These are phyloP conservation scores for Astreopora myriophthalma DNA, from an alignment of 64 coral and sea anemone species.

Conservation along the genomic window DNA sequence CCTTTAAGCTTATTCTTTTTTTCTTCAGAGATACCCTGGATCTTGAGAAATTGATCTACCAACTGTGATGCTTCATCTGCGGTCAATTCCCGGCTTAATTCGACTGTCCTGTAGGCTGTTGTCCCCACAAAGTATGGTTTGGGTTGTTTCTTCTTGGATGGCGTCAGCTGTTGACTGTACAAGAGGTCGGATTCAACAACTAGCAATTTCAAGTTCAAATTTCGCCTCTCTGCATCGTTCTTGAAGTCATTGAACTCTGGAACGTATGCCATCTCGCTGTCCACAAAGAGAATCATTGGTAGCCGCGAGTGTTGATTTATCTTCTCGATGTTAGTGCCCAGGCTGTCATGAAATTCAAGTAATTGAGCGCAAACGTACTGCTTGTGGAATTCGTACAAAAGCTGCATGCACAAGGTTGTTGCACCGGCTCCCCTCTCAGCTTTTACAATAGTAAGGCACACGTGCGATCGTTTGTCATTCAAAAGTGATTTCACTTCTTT, in stretches of 20 bases:
- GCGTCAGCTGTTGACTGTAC: not conserved
- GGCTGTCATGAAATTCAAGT: constrained; percentile 64
- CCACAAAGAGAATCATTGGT: constrained; percentile 77
- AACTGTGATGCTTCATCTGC: constrained; percentile 28
- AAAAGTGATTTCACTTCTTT: constrained; percentile 59
- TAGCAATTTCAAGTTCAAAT: constrained; percentile 68
- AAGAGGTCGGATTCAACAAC: constrained; percentile 68
- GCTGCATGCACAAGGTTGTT: constrained; percentile 77
- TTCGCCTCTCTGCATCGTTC: constrained; percentile 44
- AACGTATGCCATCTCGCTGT: constrained; percentile 62
- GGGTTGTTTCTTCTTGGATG: constrained; percentile 15
- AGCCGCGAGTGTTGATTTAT: constrained; percentile 53
- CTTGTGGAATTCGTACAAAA: constrained; percentile 67
- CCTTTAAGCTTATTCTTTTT: constrained; percentile 16
- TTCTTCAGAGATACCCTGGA: constrained; percentile 36
- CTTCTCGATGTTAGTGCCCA: constrained; percentile 65
- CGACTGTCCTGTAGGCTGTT: constrained; percentile 50
- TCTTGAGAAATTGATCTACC: constrained; percentile 46
- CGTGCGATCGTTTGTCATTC: constrained; percentile 60
- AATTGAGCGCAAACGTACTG: constrained; percentile 66
- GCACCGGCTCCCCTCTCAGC: constrained; percentile 77
- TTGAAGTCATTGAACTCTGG: constrained; percentile 85
- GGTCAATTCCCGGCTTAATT: constrained; percentile 67
- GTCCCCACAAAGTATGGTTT: constrained; percentile 35
- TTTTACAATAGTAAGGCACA: constrained; percentile 67